Evolutionary conservation across 1,140 invertebrate genomes (phyloP), one percentile per base, ranked within the genome.

Genomic region (Zaprionus lachaisei): DNA sequence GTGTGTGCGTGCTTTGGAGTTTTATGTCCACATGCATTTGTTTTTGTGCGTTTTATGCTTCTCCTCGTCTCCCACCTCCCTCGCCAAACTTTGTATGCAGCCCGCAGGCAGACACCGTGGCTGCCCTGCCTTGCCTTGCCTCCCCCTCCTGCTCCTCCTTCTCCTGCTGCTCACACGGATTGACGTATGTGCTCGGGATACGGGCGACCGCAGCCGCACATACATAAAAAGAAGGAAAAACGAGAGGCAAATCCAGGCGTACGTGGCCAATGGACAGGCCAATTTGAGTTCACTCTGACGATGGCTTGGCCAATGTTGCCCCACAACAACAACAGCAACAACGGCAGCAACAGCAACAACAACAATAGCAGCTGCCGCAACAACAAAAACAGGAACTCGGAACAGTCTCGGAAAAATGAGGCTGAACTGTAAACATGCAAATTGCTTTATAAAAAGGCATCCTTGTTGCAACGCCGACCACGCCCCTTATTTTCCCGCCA

Each of bases 11-110:
- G 71, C 55, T 60, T 62, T 51, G 47, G 44, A 70, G 56, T 81
- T 87, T 90, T 77, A 86, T 80, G 64, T 82, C 54, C 65, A 63
- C 76, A 72, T 86, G 83, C 82, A 84, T 83, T 83, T 83, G 80
- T 82, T 84, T 84, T 81, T 84, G 81, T 71, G 49, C 72, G 61
- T 83, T 84, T 85, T 85, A 85, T 85, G 68, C 74, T 66, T 65
- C n/a, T 67, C 63, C 15, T 4, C 31, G 3, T 17, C 41, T 44
- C 2, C 15, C n/a, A n/a, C n/a, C 41, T 31, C 2, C n/a, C 41
- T 44, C 41, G n/a, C 41, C 68, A 71, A 72, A 87, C 80, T 82
- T 86, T 86, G 83, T 87, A 71, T 69, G 70, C 75, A 73, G 38
- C 58, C 56, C 41, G 41, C 41, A 47, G 41, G 41, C 41, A 47